A percentile compares a stretch with the other conserved stretches of the same genome.
Evolutionary conservation across 2,888 invertebrate species (phyloP).

Genomic region (Macropis europaea): DNA sequence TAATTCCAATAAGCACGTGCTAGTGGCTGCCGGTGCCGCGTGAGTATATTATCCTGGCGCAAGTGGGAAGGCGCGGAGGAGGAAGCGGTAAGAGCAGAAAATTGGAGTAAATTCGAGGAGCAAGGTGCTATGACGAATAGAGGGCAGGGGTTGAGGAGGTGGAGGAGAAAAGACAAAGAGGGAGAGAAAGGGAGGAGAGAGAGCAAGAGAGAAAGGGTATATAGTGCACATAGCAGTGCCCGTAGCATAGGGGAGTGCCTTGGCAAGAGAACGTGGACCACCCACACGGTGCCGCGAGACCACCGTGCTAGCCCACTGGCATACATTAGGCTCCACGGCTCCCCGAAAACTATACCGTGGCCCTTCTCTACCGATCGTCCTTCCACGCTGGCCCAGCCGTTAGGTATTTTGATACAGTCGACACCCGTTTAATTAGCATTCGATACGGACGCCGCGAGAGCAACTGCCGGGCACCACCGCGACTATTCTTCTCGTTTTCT

Average conservation of each 20-base stretch:
- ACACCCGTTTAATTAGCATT: conserved; percentile 79
- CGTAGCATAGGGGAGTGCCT: conserved; percentile 74
- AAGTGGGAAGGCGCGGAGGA: background rate
- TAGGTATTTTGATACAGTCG: conserved; percentile 77
- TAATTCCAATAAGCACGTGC: too few species aligned
- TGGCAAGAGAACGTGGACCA: conserved; percentile 79
- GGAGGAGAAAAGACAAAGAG: conserved; percentile 10
- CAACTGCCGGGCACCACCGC: conserved; percentile 57
- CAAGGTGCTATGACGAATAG: background rate
- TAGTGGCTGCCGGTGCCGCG: too few species aligned
- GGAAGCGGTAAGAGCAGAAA: conserved; percentile 18
- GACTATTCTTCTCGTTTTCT: conserved; percentile 37
- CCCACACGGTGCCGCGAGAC: conserved; percentile 79
- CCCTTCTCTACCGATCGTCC: conserved; percentile 61
- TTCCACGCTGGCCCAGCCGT: conserved; percentile 68
- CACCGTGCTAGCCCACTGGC: conserved; percentile 80
- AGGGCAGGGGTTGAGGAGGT: background rate
- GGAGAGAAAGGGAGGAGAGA: conserved; percentile 13
- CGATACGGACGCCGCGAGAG: conserved; percentile 73
- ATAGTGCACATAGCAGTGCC: conserved; percentile 72
- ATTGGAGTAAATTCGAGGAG: conserved; percentile 8
- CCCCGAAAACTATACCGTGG: conserved; percentile 74
- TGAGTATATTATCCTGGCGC: too few species aligned
- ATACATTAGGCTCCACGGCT: conserved; percentile 78
- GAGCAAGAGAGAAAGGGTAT: conserved; percentile 61